These are phyloP conservation scores for Pandion haliaetus DNA, from an alignment of 2,113 vertebrate genomes.

Conservation along the genomic window DNA sequence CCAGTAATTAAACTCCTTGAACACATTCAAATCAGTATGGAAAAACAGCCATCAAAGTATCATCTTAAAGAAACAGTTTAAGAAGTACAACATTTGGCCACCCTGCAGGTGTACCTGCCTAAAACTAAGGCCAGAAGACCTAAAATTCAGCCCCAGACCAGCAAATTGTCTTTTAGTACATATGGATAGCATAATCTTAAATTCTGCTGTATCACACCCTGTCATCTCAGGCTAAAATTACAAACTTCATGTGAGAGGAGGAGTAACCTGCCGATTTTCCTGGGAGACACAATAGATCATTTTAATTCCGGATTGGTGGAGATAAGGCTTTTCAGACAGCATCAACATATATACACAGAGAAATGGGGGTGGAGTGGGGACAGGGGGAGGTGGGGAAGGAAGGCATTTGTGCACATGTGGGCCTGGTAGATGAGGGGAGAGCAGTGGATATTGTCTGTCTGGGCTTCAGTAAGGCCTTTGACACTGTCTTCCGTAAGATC, in stretches of 20 bases:
- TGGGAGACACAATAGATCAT: background rate
- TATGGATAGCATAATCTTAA: background rate
- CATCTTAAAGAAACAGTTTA: background rate
- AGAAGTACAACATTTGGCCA: background rate
- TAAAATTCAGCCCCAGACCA: background rate
- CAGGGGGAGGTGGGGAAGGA: too few relatives aligned
- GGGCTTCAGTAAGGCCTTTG: background rate
- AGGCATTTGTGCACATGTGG: accelerated
- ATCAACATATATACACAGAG: background rate
- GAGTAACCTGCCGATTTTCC: background rate
- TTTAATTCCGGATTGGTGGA: background rate
- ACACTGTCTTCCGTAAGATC: background rate
- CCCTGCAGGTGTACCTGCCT: background rate
- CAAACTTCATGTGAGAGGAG: background rate
- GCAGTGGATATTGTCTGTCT: background rate
- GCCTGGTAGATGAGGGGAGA: background rate
- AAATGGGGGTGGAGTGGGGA: too few relatives aligned
- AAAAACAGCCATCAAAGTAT: background rate
- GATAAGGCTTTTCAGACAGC: background rate
- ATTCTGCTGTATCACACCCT: background rate
- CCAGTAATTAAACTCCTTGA: background rate
- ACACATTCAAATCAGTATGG: background rate
- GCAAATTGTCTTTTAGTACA: background rate
- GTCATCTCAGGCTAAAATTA: background rate
- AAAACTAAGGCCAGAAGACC: background rate